Evolutionary conservation across 2,888 invertebrate genomes (phyloP).

Genomic region (Stenurella melanura): DNA sequence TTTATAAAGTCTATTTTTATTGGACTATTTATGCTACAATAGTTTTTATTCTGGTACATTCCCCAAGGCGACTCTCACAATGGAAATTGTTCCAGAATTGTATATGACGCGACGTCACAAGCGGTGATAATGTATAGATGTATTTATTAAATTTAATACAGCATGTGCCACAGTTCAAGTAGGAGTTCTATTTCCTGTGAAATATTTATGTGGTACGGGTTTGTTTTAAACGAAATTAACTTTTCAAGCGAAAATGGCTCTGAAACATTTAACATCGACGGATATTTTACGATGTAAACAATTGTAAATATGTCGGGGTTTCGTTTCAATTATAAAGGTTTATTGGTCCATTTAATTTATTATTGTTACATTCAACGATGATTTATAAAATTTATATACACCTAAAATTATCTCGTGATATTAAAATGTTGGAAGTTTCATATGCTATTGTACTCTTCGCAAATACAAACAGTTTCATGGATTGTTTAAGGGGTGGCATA

Average conservation of each 20-base stretch:
- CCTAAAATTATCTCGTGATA: too few species aligned
- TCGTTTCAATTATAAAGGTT: conserved; percentile 6
- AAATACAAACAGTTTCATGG: too few species aligned
- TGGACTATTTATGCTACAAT: too few species aligned
- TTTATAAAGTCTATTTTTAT: too few species aligned
- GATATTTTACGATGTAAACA: conserved; percentile 3
- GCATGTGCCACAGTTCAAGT: conserved; percentile 19
- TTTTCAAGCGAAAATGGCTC: neutral
- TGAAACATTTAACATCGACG: neutral
- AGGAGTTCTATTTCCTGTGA: neutral
- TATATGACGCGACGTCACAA: neutral
- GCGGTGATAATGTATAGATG: neutral
- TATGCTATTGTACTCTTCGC: too few species aligned
- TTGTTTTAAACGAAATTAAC: conserved; percentile 1
- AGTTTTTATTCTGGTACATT: neutral
- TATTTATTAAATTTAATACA: conserved; percentile 12
- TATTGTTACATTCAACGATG: too few species aligned
- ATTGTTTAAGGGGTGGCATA: too few species aligned
- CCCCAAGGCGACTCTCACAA: neutral
- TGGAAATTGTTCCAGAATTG: neutral
- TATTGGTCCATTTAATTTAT: neutral
- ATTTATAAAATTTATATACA: too few species aligned
- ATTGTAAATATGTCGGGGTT: neutral
- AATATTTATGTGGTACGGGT: conserved; percentile 16
- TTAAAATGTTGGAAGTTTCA: too few species aligned